phyloP scores from a whole-genome alignment of 2,797 vertebrate species.

The Diceros bicornis region DNA sequence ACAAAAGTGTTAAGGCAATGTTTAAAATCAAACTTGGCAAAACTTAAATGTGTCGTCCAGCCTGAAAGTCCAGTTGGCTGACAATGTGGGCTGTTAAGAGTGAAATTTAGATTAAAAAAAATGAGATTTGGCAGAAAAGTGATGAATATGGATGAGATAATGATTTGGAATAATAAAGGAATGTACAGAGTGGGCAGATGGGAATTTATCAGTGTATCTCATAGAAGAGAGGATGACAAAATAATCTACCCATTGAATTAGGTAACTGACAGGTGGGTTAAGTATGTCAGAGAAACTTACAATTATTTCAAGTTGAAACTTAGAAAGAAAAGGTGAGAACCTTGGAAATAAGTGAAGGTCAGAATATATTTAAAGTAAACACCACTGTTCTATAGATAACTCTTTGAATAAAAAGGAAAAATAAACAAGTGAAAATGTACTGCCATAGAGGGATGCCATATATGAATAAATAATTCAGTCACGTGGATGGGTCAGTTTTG shows the following conservation, averaged over 20 bases:
- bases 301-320: background rate
- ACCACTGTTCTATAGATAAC: background rate
- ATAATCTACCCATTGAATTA: background rate
- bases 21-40: background rate
- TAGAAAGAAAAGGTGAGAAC: background rate
- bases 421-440: fast-evolving
- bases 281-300: background rate
- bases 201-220: background rate
- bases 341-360: background rate
- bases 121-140: background rate
- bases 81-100: background rate
- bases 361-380: background rate
- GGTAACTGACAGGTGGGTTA: background rate
- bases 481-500: background rate
- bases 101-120: background rate
- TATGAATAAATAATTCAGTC: too few species aligned
- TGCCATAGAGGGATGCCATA: fast-evolving
- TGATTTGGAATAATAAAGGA: background rate
- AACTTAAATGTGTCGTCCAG: background rate
- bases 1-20: background rate
- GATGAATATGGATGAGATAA: background rate
- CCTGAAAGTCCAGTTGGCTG: background rate
- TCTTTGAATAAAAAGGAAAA: background rate
- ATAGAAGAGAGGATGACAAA: background rate
- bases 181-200: background rate